phyloP scores from a whole-genome alignment of 2,797 vertebrate species.

The Silurus lanzhouensis region DNA sequence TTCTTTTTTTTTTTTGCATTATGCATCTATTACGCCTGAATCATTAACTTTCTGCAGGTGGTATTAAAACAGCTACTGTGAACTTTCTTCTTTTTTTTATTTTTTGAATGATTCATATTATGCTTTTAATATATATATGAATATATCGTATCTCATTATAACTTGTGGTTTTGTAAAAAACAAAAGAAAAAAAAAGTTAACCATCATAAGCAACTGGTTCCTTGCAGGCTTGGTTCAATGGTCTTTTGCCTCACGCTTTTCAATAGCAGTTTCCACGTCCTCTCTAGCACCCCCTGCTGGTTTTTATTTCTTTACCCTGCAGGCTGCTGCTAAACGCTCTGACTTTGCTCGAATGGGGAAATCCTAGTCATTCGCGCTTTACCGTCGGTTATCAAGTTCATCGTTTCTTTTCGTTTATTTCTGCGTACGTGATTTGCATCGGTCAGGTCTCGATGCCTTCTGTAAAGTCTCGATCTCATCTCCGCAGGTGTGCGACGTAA shows the following conservation, averaged over 20 bases:
- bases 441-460: slow-evolving; percentile 47
- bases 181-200: slow-evolving; percentile 59
- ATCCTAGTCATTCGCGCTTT: slow-evolving; percentile 19
- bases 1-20: slow-evolving; percentile 24
- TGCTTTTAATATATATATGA: slow-evolving; percentile 74
- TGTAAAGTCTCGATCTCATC: slow-evolving; percentile 43
- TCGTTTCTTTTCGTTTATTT: slow-evolving; percentile 31
- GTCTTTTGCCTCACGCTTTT: slow-evolving; percentile 46
- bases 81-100: slow-evolving; percentile 65
- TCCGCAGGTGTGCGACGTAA: slow-evolving; percentile 40
- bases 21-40: slow-evolving; percentile 56
- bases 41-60: slow-evolving; percentile 68
- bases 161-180: slow-evolving; percentile 71
- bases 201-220: slow-evolving; percentile 61
- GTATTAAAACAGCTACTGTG: slow-evolving; percentile 79
- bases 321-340: slow-evolving; percentile 58
- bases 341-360: slow-evolving; percentile 24
- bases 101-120: slow-evolving; percentile 72
- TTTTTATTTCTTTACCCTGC: slow-evolving; percentile 53
- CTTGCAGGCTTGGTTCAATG: slow-evolving; percentile 40
- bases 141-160: slow-evolving; percentile 77
- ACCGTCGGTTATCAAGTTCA: neutral
- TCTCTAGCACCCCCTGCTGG: slow-evolving; percentile 52
- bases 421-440: slow-evolving; percentile 29
- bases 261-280: slow-evolving; percentile 24